Evolutionary conservation across 2,888 invertebrate genomes (phyloP), one percentile per base, ranked within the genome.

Genomic region (Lasioglossum oenotherae): DNA sequence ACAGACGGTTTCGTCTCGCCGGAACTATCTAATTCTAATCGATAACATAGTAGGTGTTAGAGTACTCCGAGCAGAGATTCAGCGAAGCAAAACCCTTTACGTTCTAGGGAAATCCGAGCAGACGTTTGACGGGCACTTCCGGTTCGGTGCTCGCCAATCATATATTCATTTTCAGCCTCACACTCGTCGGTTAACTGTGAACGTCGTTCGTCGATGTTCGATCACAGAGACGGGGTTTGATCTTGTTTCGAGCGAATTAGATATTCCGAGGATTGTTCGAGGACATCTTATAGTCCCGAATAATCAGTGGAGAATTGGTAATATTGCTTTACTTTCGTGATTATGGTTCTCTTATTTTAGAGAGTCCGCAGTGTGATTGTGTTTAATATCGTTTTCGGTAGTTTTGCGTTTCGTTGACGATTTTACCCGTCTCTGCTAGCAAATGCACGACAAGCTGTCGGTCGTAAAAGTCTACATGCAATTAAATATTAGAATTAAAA

Each of bases 251-350:
- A 72, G 5, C 78, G 71, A 19, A 46, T 44, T 38, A 46, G 10
- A 60, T 23, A 67, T 75, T 67, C 49, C 14, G 12, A 71, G 77
- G 72, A 77, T 64, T 76, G 35, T n/a, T 75, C 38, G 82, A 38
- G 60, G 49, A 67, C 46, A 19, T 35, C 35, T 23, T 1, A 4
- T 1, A 6, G 35, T 23, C 16, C 14, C 23, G 67, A 67, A 67
- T 67, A 67, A 67, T 67, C 35, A 3, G 1, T 16, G 19, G 67
- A 8, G 19, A 35, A 16, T 31, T 31, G 35, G 67, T 67, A 19
- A 67, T 4, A 19, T 41, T n/a, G 44, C n/a, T 72, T 44, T 72
- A n/a, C 27, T 14, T 14, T 16, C 19, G n/a, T n/a, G 27, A 35
- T 67, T 67, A 19, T 8, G 19, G 19, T 67, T 35, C 35, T 19